These are phyloP conservation scores for Eucriotettix oculatus DNA, from an alignment of 2,888 invertebrate genomes.

Conservation along the genomic window DNA sequence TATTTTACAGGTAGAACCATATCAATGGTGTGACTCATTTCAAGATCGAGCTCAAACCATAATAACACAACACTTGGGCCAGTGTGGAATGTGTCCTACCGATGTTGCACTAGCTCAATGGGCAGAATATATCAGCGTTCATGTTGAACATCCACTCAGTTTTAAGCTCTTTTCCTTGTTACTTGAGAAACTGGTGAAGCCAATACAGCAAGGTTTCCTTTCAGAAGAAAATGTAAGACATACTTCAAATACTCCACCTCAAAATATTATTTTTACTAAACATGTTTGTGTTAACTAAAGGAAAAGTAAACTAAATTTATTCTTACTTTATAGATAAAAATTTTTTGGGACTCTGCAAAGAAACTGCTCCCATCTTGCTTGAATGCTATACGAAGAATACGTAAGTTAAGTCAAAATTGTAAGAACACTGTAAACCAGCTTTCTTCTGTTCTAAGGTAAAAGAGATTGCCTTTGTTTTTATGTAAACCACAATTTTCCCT, in stretches of 20 bases:
- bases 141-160: slow-evolving; percentile 68
- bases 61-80: slow-evolving; percentile 83
- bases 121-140: slow-evolving; percentile 60
- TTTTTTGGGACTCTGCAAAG: slow-evolving; percentile 67
- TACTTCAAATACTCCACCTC: neutral
- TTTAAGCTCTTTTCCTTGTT: slow-evolving; percentile 61
- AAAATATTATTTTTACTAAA: neutral
- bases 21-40: slow-evolving; percentile 77
- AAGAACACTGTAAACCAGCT: slow-evolving; percentile 53
- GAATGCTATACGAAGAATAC: slow-evolving; percentile 53
- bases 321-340: slow-evolving; percentile 30
- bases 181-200: slow-evolving; percentile 50
- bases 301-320: neutral
- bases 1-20: slow-evolving; percentile 39
- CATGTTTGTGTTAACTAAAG: neutral
- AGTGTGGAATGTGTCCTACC: slow-evolving; percentile 63
- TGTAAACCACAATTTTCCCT: too few species aligned
- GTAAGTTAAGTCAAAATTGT: slow-evolving; percentile 55
- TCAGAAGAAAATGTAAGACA: slow-evolving; percentile 37
- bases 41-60: slow-evolving; percentile 67
- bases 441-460: slow-evolving; percentile 44
- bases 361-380: slow-evolving; percentile 64
- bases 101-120: slow-evolving; percentile 60
- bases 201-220: slow-evolving; percentile 41
- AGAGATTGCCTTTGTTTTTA: neutral